Base-by-base conservation (phyloP, 2,888 invertebrate species). In the Osmoderma eremita region DNA sequence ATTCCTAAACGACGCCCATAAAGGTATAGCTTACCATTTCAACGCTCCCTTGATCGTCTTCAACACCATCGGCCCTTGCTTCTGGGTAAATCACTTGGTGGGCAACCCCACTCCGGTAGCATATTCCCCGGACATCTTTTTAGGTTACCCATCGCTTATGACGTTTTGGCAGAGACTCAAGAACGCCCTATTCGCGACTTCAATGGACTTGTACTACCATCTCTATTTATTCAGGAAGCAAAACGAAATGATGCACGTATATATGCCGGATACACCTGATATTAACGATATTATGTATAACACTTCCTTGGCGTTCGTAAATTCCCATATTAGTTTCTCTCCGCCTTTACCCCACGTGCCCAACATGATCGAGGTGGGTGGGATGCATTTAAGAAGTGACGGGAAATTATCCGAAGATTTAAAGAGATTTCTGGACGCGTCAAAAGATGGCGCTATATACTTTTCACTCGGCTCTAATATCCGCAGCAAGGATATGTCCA, bases 301-400 rank as follows among this genome's bases (percentile, higher is more conserved):
- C 39, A 71, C 72, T 12, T 78, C 78, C 1, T 54, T 81, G 51
- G 70, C 80, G 18, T 67, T 81, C 0, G 24, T 78, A 5, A 76
- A 78, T 45, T 76, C 79, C 0, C 87, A 88, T 75, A 83, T 83
- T 50, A 86, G 85, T 75, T 82, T 84, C 54, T 83, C 84, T 63
- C 73, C 79, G 3, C 81, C 86, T 0, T 77, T 81, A 4, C 87
- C 88, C 0, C 81, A 84, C 20, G 81, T 86, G 6, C 88, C 88
- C 0, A 87, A 86, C 74, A 80, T 86, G 67, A 79, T 87, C 2
- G 86, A 87, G 73, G 82, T 88, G 54, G 88, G 87, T 15, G 88
- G 88, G 22, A 75, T 84, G 53, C 88, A 88, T 63, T 70, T 80
- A 1, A 68, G 70, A 62, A 53, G 42, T 12, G 53, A 4, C 10